Conservation (phyloP, 2,113 vertebrate species). For the Callithrix jacchus region DNA sequence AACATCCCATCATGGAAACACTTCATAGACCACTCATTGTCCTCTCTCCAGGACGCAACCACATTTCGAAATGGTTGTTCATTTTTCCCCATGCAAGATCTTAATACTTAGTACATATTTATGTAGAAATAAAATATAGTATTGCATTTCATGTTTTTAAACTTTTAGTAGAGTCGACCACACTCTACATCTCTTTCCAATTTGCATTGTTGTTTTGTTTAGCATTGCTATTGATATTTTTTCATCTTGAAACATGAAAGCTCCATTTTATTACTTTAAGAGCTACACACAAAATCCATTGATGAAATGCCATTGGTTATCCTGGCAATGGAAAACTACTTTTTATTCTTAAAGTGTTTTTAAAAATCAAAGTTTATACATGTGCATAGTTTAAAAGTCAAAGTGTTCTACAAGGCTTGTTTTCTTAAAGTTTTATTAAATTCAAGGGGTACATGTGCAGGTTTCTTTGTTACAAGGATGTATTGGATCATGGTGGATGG, state of each 20-base stretch:
- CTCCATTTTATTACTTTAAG: background rate
- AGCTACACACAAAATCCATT: background rate
- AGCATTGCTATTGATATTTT: background rate
- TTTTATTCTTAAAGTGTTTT: constrained; percentile 5
- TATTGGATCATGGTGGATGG: too few species aligned
- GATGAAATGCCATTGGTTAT: background rate
- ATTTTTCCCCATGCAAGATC: background rate
- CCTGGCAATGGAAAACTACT: background rate
- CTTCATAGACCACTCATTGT: background rate
- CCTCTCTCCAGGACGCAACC: background rate
- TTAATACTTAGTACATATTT: background rate
- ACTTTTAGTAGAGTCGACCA: background rate
- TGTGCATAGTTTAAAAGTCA: background rate
- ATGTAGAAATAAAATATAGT: background rate
- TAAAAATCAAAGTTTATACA: background rate
- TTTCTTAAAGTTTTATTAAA: too few species aligned
- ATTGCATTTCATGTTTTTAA: background rate
- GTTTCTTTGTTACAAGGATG: too few species aligned
- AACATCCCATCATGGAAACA: background rate
- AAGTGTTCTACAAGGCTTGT: background rate
- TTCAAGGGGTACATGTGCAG: too few species aligned
- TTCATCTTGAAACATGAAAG: background rate
- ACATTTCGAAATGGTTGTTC: background rate
- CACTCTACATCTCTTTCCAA: background rate
- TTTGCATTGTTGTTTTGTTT: background rate